Percentiles rank a stretch among this genome's conserved stretches.
Conservation (phyloP, 2,888 invertebrate species). For the Resseliella maxima region DNA sequence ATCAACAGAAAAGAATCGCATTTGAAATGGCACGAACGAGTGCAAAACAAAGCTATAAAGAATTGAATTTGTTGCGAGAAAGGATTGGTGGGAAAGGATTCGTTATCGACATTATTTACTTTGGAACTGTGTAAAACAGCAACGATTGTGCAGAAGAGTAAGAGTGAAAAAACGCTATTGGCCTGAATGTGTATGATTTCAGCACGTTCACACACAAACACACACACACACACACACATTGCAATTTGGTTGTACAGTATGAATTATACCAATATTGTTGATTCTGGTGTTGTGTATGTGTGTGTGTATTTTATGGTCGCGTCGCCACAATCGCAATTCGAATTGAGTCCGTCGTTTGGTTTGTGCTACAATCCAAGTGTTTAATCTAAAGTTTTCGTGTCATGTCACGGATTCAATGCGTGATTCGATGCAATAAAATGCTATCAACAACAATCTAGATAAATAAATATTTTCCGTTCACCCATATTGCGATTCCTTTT, state of each 20-base stretch:
- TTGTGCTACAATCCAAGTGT: slow-evolving; percentile 46
- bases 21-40: slow-evolving; percentile 14
- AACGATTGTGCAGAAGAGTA: background rate
- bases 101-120: slow-evolving; percentile 53
- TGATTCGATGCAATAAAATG: slow-evolving; percentile 58
- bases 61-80: slow-evolving; percentile 31
- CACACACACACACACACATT: background rate
- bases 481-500: slow-evolving; percentile 26
- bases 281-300: background rate
- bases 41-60: slow-evolving; percentile 32
- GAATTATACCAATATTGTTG: background rate
- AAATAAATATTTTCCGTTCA: slow-evolving; percentile 43
- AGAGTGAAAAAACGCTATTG: background rate
- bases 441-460: slow-evolving; percentile 51
- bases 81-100: slow-evolving; percentile 7
- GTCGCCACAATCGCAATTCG: slow-evolving; percentile 45
- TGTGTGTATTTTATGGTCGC: slow-evolving; percentile 21
- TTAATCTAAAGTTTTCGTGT: slow-evolving; percentile 58
- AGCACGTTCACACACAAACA: background rate
- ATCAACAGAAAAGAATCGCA: slow-evolving; percentile 2
- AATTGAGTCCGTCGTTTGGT: slow-evolving; percentile 32
- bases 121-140: background rate
- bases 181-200: background rate
- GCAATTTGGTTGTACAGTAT: slow-evolving; percentile 7
- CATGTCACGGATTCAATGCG: slow-evolving; percentile 58